A percentile compares a stretch with the other conserved stretches of the same genome.
Conservation (phyloP, 2,888 invertebrate genomes). For the Aleiodes alternator region DNA sequence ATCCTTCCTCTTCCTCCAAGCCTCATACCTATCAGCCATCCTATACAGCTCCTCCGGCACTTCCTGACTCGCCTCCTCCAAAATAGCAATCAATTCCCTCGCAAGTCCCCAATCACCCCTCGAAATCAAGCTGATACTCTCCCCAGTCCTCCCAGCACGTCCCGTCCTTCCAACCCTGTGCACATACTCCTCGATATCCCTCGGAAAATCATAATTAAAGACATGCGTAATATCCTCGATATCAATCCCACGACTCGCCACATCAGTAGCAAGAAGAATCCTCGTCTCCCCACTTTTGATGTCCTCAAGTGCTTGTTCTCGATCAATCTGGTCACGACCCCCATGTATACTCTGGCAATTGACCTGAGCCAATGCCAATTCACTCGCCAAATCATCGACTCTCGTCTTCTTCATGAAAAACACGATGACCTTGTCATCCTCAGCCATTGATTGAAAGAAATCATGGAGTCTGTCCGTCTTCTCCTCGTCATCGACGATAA, state of each 20-base stretch:
- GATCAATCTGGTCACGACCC: conserved; percentile 87
- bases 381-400: conserved; percentile 89
- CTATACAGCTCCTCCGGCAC: conserved; percentile 85
- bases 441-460: conserved; percentile 83
- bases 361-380: conserved; percentile 83
- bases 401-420: conserved; percentile 92
- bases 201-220: conserved; percentile 94
- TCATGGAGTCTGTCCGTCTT: conserved; percentile 82
- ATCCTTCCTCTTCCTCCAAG: conserved; percentile 81
- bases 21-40: conserved; percentile 86
- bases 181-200: conserved; percentile 96
- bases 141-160: conserved; percentile 90
- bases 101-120: conserved; percentile 90
- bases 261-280: conserved; percentile 95
- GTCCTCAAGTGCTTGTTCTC: conserved; percentile 89
- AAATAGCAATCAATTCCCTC: conserved; percentile 86
- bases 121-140: conserved; percentile 88
- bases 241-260: conserved; percentile 95
- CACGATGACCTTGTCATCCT: conserved; percentile 90
- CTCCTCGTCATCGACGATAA: conserved; percentile 83
- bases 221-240: conserved; percentile 92
- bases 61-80: conserved; percentile 81
- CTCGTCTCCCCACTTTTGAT: conserved; percentile 87
- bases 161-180: conserved; percentile 98
- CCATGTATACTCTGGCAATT: conserved; percentile 91